phyloP scores from a whole-genome alignment of 1,140 invertebrate species.

The Zaprionus ornatus region DNA sequence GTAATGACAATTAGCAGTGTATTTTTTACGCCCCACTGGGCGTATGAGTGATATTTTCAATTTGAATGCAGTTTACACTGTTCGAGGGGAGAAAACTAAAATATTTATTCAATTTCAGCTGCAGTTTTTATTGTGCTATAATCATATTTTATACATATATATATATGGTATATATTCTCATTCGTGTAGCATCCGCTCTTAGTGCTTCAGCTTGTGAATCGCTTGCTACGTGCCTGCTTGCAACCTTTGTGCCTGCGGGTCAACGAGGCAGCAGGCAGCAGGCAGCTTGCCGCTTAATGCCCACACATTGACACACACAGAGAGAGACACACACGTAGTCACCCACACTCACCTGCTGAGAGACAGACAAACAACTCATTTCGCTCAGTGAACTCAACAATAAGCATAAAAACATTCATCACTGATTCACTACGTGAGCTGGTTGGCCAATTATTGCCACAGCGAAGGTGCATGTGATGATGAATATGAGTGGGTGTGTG shows the following conservation, averaged over 20 bases:
- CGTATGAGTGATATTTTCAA: conserved; percentile 34
- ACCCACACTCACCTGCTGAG: conserved; percentile 42
- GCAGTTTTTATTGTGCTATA: neutral
- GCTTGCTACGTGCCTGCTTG: neutral
- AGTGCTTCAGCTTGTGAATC: neutral
- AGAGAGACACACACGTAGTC: conserved; percentile 11
- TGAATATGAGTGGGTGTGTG: conserved; percentile 10
- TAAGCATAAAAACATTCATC: conserved; percentile 82
- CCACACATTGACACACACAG: conserved; percentile 35
- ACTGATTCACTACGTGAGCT: conserved; percentile 80
- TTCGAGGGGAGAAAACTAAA: neutral
- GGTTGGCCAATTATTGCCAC: conserved; percentile 70
- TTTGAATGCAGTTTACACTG: neutral
- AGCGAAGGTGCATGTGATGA: conserved; percentile 44
- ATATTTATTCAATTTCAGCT: neutral
- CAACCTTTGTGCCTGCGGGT: conserved; percentile 10
- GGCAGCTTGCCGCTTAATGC: conserved; percentile 22
- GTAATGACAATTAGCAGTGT: conserved; percentile 43
- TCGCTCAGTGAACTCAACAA: conserved; percentile 81
- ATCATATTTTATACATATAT: neutral
- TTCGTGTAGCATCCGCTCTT: neutral
- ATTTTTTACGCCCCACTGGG: conserved; percentile 12
- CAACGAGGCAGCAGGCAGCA: conserved; percentile 2
- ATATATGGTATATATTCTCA: neutral
- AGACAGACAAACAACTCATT: conserved; percentile 78